phyloP scores from a whole-genome alignment of 2,888 invertebrate species.

The Drosophila prostipennis region DNA sequence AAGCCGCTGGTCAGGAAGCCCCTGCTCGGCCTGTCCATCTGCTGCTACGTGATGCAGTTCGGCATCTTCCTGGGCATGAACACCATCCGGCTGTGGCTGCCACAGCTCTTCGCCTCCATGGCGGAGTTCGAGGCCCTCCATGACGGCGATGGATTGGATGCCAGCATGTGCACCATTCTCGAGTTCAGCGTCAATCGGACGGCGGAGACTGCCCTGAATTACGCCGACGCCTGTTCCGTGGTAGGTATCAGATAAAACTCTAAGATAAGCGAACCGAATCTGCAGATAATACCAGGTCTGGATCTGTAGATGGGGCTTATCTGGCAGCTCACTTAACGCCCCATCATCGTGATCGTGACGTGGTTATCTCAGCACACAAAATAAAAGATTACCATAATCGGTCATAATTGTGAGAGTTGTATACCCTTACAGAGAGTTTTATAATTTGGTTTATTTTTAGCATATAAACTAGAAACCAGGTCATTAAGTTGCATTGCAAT shows the following conservation, averaged over 20 bases:
- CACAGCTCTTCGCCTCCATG: slow-evolving; percentile 92
- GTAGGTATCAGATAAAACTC: slow-evolving; percentile 66
- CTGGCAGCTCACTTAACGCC: slow-evolving; percentile 9
- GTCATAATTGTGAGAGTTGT: not conserved
- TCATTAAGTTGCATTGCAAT: too few relatives aligned
- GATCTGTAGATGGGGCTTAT: slow-evolving; percentile 12
- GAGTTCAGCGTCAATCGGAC: slow-evolving; percentile 82
- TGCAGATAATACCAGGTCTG: not conserved
- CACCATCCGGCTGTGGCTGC: slow-evolving; percentile 93
- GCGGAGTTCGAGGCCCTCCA: slow-evolving; percentile 84
- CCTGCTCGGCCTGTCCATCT: slow-evolving; percentile 86
- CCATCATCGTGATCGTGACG: slow-evolving; percentile 21
- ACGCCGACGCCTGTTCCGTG: slow-evolving; percentile 73
- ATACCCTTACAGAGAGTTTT: not conserved
- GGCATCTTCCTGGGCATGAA: slow-evolving; percentile 89
- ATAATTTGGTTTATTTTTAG: not conserved
- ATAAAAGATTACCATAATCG: slow-evolving; percentile 1
- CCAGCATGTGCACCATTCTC: slow-evolving; percentile 81
- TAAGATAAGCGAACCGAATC: not conserved
- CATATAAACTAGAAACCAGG: too few relatives aligned
- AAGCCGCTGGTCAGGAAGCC: slow-evolving; percentile 88
- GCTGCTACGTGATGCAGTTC: slow-evolving; percentile 88
- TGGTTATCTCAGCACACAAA: not conserved
- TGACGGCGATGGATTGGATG: slow-evolving; percentile 38
- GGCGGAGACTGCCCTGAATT: slow-evolving; percentile 57